Evolutionary conservation across 2,888 invertebrate species (phyloP).

Genomic region (Amiota minor): DNA sequence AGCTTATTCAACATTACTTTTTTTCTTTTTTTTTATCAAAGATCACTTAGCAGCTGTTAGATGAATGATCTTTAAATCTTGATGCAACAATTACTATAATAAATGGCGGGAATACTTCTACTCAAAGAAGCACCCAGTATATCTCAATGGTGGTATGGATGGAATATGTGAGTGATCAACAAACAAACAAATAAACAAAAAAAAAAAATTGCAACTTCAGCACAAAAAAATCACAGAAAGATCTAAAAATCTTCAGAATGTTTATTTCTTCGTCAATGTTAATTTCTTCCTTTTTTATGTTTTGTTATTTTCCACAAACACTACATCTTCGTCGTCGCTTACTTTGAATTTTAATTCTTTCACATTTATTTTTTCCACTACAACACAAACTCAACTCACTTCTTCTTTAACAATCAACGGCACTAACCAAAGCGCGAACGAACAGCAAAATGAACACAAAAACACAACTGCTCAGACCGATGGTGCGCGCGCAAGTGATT

Average conservation of each 20-base stretch:
- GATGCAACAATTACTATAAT: no score
- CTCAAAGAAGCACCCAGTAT: no score
- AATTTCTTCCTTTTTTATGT: neutral
- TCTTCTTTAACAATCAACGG: neutral
- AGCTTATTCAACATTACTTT: no score
- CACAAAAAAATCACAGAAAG: constrained; percentile 6
- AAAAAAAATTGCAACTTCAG: constrained; percentile 10
- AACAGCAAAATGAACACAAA: neutral
- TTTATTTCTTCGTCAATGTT: neutral
- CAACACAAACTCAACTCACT: neutral
- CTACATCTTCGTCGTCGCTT: no score
- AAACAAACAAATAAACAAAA: constrained; percentile 1
- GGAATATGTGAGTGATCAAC: no score
- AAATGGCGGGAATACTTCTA: no score
- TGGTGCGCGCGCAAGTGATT: constrained; percentile 71
- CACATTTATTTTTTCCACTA: neutral
- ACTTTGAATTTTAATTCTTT: no score
- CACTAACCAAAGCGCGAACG: constrained; percentile 10
- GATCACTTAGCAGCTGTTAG: no score
- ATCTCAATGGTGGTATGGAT: no score
- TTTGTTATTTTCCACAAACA: neutral
- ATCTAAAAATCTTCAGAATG: no score
- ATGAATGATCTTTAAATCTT: no score
- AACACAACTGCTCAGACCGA: constrained; percentile 66
- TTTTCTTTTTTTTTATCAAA: no score